These are phyloP conservation scores for Aphyosemion australe DNA, from an alignment of 2,113 vertebrate species.

Conservation along the genomic window DNA sequence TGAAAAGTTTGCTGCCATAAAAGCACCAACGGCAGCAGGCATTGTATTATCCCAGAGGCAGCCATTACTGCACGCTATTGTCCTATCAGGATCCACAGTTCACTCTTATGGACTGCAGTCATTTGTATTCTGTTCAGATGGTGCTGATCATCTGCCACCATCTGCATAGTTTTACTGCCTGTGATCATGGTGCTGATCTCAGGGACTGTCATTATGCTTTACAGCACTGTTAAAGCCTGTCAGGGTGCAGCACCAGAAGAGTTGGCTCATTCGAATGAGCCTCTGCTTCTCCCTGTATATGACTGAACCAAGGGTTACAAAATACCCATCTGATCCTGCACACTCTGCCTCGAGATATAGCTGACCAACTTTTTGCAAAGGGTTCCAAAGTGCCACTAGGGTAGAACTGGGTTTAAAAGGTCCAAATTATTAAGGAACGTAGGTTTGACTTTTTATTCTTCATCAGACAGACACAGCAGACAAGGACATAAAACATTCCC, in stretches of 20 bases:
- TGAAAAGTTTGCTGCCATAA: slow-evolving; percentile 66
- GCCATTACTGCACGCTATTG: slow-evolving; percentile 53
- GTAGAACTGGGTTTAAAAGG: slow-evolving; percentile 35
- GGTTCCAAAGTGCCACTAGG: slow-evolving; percentile 40
- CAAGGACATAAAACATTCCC: slow-evolving; percentile 31
- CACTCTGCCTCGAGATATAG: slow-evolving; percentile 60
- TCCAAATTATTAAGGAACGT: slow-evolving; percentile 30
- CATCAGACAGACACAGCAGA: slow-evolving; percentile 28
- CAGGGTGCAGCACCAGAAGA: slow-evolving; percentile 56
- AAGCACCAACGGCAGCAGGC: slow-evolving; percentile 43
- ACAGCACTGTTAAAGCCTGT: slow-evolving; percentile 74
- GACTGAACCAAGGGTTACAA: slow-evolving; percentile 55
- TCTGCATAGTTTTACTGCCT: slow-evolving; percentile 79
- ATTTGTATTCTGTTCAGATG: slow-evolving; percentile 75
- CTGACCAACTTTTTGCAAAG: slow-evolving; percentile 66
- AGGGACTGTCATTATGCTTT: slow-evolving; percentile 77
- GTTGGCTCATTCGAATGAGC: slow-evolving; percentile 51
- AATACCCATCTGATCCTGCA: slow-evolving; percentile 44
- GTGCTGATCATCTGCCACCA: slow-evolving; percentile 77
- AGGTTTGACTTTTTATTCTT: slow-evolving; percentile 43
- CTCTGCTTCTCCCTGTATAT: slow-evolving; percentile 35
- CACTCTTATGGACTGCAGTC: slow-evolving; percentile 51
- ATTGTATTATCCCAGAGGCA: slow-evolving; percentile 49
- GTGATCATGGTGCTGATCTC: slow-evolving; percentile 76
- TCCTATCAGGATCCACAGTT: slow-evolving; percentile 59